phyloP scores from a whole-genome alignment of 2,797 vertebrate genomes.

The Iguana delicatissima region DNA sequence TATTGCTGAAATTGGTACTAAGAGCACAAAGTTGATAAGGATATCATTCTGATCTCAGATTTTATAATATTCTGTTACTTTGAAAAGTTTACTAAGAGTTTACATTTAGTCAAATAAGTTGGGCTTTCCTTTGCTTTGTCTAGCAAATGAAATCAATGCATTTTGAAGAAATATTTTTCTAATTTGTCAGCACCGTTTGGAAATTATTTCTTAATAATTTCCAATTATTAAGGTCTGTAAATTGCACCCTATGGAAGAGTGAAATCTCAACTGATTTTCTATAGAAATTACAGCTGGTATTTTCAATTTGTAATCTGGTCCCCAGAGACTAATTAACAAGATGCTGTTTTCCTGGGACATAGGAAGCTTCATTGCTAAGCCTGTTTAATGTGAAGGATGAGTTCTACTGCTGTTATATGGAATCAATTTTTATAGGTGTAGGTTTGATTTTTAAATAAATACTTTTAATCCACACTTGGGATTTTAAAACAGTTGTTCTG shows the following conservation, averaged over 20 bases:
- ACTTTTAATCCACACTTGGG: neutral
- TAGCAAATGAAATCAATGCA: conserved; percentile 7
- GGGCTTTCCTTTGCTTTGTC: neutral
- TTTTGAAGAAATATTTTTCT: conserved; percentile 18
- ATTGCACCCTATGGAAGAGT: conserved; percentile 1
- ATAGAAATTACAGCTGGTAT: conserved; percentile 5
- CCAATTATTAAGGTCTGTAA: conserved; percentile 16
- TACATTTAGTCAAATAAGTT: neutral
- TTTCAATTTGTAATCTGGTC: neutral
- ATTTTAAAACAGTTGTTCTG: neutral
- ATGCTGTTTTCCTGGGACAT: neutral
- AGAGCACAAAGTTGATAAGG: neutral
- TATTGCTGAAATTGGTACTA: neutral
- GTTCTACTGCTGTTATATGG: too few relatives aligned
- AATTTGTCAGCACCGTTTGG: conserved; percentile 26
- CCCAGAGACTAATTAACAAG: neutral
- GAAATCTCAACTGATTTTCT: neutral
- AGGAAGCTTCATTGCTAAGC: neutral
- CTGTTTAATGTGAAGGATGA: neutral
- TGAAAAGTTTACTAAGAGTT: neutral
- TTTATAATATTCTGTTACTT: neutral
- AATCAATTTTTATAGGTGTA: neutral
- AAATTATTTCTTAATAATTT: conserved; percentile 10
- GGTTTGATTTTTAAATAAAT: neutral
- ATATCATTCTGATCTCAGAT: neutral